Evolutionary conservation across 2,113 vertebrate species (phyloP).

Genomic region (Pipa parva): DNA sequence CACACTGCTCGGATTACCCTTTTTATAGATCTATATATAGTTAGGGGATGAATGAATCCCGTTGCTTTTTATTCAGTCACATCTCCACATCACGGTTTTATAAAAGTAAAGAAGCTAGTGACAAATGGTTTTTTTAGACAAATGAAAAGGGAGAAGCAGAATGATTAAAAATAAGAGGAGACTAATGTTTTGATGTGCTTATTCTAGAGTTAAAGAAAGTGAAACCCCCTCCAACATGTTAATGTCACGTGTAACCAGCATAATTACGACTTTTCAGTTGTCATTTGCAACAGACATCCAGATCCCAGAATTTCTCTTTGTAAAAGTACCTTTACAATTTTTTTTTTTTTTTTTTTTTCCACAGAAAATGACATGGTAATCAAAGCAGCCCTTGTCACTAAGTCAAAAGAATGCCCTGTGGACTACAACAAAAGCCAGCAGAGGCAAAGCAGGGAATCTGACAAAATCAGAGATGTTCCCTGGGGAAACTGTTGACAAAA

Average conservation of each 20-base stretch:
- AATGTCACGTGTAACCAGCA: not conserved
- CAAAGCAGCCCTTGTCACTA: constrained; percentile 30
- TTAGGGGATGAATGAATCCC: not conserved
- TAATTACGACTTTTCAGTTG: not conserved
- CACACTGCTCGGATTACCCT: too few species aligned
- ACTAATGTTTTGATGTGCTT: not conserved
- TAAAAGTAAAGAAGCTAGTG: constrained; percentile 5
- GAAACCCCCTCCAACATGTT: not conserved
- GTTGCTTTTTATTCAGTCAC: not conserved
- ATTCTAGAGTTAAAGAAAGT: not conserved
- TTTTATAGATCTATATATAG: too few species aligned
- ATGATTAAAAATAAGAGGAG: constrained; percentile 2
- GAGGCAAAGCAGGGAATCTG: constrained; percentile 11
- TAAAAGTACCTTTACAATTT: not conserved
- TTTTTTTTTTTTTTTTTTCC: constrained; percentile 19
- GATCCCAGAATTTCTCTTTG: constrained; percentile 10
- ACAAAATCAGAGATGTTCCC: constrained; percentile 15
- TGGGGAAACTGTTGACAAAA: constrained; percentile 28
- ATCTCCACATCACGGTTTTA: not conserved
- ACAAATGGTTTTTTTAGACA: not conserved
- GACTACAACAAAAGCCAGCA: not conserved
- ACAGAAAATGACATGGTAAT: constrained; percentile 32
- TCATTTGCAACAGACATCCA: constrained; percentile 9
- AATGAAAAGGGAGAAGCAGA: constrained; percentile 13
- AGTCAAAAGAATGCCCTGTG: constrained; percentile 12